Conservation (phyloP, 2,797 vertebrate genomes). For the Sternarchorhynchus goeldii region DNA sequence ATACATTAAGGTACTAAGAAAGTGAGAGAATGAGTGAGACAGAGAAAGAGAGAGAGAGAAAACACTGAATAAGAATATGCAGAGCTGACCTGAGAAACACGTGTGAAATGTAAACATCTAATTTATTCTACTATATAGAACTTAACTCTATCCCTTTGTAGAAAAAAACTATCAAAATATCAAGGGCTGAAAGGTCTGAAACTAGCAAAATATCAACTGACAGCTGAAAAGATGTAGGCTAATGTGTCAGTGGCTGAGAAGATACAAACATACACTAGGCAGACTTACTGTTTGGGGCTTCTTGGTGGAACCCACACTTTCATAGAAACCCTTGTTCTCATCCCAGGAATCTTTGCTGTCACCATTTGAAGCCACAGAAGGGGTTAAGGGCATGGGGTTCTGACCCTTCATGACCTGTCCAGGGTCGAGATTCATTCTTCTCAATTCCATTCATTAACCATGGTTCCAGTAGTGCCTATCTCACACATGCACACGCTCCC, state of each 20-base stretch:
- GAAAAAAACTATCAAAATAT: not conserved
- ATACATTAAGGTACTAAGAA: not conserved
- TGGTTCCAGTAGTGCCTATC: conserved; percentile 14
- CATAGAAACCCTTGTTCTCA: conserved; percentile 63
- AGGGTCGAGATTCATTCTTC: conserved; percentile 78
- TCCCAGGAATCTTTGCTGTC: conserved; percentile 74
- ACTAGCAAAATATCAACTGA: not conserved
- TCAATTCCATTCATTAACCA: conserved; percentile 56
- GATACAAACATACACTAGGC: conserved; percentile 11
- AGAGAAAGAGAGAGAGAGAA: not conserved
- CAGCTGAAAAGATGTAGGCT: not conserved
- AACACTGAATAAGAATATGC: not conserved
- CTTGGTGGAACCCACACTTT: conserved; percentile 76
- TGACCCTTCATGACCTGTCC: conserved; percentile 74
- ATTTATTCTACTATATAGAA: conserved; percentile 6
- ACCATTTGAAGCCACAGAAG: conserved; percentile 69
- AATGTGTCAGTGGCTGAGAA: not conserved
- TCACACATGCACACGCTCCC: conserved; percentile 24
- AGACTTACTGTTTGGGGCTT: conserved; percentile 87
- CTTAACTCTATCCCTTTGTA: not conserved
- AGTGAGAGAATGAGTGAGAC: not conserved
- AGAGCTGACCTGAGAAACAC: conserved; percentile 38
- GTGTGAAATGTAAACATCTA: conserved; percentile 58
- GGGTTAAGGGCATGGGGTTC: conserved; percentile 61
- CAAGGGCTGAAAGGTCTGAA: not conserved